Percentiles rank a stretch among this genome's conserved stretches.
phyloP scores from a whole-genome alignment of 2,797 vertebrate genomes.

The Mormyrus proboscirostris region DNA sequence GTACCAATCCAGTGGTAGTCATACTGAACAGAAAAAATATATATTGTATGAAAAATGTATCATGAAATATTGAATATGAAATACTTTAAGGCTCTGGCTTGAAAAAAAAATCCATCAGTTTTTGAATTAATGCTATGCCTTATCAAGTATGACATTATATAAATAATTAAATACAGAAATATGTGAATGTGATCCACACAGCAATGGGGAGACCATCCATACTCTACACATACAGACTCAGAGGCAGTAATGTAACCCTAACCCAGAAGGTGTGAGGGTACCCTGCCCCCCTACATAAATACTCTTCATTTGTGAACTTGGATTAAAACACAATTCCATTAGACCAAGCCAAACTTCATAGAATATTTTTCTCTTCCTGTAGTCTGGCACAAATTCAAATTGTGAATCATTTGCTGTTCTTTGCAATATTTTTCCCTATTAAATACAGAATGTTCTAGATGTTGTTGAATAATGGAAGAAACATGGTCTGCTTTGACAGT shows the following conservation, averaged over 20 bases:
- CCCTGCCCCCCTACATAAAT: neutral
- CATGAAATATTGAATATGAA: neutral
- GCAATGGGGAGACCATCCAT: neutral
- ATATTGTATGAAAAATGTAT: neutral
- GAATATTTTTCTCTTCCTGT: neutral
- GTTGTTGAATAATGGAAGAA: neutral
- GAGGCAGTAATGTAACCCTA: neutral
- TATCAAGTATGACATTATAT: neutral
- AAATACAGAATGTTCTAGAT: neutral
- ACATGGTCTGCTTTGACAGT: neutral
- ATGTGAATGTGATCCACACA: neutral
- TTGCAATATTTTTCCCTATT: neutral
- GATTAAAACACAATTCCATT: neutral
- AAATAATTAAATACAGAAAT: neutral
- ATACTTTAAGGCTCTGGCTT: neutral
- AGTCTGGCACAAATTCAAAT: neutral
- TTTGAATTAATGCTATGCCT: neutral
- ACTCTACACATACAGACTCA: neutral
- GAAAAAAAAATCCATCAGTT: neutral
- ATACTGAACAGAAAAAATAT: neutral
- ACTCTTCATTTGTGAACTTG: neutral
- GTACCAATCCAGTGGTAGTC: neutral
- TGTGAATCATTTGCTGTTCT: neutral
- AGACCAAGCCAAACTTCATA: neutral
- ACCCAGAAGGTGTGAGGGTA: neutral